Percentiles rank a stretch among this genome's conserved stretches.
phyloP scores from a whole-genome alignment of 2,113 vertebrate genomes.

The Zeus faber region DNA sequence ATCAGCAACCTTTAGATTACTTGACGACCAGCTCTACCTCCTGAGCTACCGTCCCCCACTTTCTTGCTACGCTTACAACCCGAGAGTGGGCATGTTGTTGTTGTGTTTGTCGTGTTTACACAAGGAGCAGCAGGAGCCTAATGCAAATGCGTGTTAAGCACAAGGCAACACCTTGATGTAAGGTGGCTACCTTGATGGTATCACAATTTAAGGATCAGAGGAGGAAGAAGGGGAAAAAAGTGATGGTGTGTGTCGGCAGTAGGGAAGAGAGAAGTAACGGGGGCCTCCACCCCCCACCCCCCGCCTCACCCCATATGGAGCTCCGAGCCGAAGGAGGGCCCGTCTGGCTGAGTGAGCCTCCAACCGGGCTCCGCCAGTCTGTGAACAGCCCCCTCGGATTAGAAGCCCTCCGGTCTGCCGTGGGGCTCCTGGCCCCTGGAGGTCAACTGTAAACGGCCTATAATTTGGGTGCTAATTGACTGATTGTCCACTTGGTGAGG shows the following conservation, averaged over 20 bases:
- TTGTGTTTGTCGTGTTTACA: too few relatives aligned
- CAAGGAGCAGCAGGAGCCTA: neutral
- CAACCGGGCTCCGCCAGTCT: constrained; percentile 1
- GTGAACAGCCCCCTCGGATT: constrained; percentile 18
- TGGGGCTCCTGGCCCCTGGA: constrained; percentile 21
- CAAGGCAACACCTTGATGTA: neutral
- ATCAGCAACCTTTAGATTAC: too few relatives aligned
- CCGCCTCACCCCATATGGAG: constrained; percentile 7
- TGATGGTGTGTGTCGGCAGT: too few relatives aligned
- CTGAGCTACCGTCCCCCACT: too few relatives aligned
- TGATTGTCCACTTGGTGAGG: constrained; percentile 26
- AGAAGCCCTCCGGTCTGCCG: constrained; percentile 14
- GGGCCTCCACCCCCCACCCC: too few relatives aligned
- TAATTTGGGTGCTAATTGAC: constrained; percentile 46
- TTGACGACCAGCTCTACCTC: too few relatives aligned
- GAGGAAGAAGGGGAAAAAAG: neutral
- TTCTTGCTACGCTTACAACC: too few relatives aligned
- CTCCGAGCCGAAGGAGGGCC: too few relatives aligned
- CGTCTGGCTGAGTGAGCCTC: neutral
- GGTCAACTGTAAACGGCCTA: constrained; percentile 20
- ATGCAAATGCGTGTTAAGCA: neutral
- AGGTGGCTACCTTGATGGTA: neutral
- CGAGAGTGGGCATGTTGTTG: too few relatives aligned
- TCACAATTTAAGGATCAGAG: neutral
- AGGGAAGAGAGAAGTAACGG: too few relatives aligned